phyloP scores from a whole-genome alignment of 2,113 vertebrate genomes.

The Theropithecus gelada region DNA sequence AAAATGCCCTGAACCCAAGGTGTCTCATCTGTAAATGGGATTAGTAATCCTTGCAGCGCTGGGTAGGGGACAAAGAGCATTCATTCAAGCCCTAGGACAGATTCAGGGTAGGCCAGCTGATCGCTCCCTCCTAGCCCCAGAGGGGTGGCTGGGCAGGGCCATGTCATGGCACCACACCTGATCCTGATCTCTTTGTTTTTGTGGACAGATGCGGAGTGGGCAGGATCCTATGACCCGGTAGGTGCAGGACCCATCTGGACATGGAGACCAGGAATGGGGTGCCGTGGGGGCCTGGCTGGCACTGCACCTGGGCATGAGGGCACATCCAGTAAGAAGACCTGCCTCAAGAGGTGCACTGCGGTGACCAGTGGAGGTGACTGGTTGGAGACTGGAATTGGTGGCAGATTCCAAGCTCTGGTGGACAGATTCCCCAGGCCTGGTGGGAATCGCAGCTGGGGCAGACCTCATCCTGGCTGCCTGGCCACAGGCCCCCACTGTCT shows the following conservation, averaged over 20 bases:
- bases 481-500: neutral
- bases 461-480: neutral
- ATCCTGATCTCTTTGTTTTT: slow-evolving; percentile 42
- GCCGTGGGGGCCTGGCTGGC: neutral
- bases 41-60: neutral
- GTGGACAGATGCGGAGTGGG: slow-evolving; percentile 45
- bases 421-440: neutral
- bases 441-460: neutral
- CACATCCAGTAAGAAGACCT: neutral
- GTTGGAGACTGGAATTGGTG: neutral
- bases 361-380: neutral
- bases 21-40: neutral
- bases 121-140: neutral
- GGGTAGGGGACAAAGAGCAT: neutral
- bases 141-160: neutral
- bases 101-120: neutral
- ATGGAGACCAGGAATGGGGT: neutral
- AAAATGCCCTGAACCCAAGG: neutral
- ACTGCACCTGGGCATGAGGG: neutral
- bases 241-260: neutral
- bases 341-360: neutral
- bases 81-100: neutral
- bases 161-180: neutral
- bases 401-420: neutral
- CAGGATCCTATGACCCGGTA: neutral